Percentiles rank a stretch among this genome's conserved stretches.
These are phyloP conservation scores for Channa argus DNA, from an alignment of 2,113 vertebrate genomes.

Conservation along the genomic window DNA sequence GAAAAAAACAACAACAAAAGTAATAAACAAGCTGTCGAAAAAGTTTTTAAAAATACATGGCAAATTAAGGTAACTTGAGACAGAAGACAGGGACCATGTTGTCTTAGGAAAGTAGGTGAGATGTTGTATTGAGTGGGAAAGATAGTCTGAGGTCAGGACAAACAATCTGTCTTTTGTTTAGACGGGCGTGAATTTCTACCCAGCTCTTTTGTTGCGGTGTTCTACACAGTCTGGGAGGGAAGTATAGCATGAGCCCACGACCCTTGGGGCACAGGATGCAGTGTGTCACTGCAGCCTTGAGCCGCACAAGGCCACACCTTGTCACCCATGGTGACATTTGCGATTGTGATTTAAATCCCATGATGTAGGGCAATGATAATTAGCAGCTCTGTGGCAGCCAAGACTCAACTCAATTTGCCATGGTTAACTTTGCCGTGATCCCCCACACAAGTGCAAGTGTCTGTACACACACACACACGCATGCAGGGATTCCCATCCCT, in stretches of 20 bases:
- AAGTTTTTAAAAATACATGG: not conserved
- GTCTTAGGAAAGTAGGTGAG: conserved; percentile 40
- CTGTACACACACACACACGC: conserved; percentile 9
- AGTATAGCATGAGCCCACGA: conserved; percentile 6
- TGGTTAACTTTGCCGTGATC: conserved; percentile 17
- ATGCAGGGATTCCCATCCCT: not conserved
- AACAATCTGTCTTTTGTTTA: conserved; percentile 67
- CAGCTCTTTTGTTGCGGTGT: conserved; percentile 34
- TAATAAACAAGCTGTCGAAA: not conserved
- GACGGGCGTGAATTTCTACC: conserved; percentile 40
- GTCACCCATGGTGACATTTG: conserved; percentile 32
- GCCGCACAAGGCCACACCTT: conserved; percentile 19
- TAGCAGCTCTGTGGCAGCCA: conserved; percentile 37
- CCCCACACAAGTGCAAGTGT: conserved; percentile 11
- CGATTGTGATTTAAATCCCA: conserved; percentile 47
- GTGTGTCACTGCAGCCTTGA: not conserved
- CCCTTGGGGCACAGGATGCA: not conserved
- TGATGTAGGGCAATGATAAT: conserved; percentile 28
- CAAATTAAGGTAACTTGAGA: not conserved
- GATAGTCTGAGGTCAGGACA: conserved; percentile 48
- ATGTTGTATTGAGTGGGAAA: conserved; percentile 58
- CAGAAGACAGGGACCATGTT: conserved; percentile 21
- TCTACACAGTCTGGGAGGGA: conserved; percentile 25
- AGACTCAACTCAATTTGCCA: conserved; percentile 31
- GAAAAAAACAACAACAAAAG: not conserved